phyloP scores from a whole-genome alignment of 2,888 invertebrate genomes.

The Stenolophus ochropezus region DNA sequence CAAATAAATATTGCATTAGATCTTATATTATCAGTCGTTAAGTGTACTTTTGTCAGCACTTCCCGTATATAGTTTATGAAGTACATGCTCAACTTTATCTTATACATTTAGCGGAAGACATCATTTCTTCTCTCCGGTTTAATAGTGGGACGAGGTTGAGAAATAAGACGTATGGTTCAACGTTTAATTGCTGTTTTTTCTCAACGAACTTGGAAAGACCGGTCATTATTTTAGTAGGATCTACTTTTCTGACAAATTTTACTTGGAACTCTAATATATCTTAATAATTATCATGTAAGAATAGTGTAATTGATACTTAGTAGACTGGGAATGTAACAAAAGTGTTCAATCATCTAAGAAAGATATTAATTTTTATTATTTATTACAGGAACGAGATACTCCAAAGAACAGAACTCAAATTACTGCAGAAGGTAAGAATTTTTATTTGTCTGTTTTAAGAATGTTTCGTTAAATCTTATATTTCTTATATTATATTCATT shows the following conservation, averaged over 20 bases:
- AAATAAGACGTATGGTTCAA: conserved; percentile 12
- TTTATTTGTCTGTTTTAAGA: too few relatives aligned
- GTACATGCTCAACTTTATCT: too few relatives aligned
- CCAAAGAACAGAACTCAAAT: too few relatives aligned
- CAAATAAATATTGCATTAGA: too few relatives aligned
- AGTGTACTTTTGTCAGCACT: too few relatives aligned
- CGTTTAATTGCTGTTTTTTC: conserved; percentile 24
- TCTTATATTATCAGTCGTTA: too few relatives aligned
- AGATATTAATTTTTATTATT: too few relatives aligned
- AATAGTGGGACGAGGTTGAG: conserved; percentile 10
- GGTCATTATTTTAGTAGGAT: conserved; percentile 20
- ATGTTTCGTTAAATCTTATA: too few relatives aligned
- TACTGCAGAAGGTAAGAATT: too few relatives aligned
- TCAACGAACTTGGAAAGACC: conserved; percentile 25
- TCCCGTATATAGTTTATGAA: too few relatives aligned
- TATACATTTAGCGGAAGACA: conserved; percentile 15
- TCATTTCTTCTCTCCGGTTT: not conserved
- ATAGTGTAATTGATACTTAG: conserved; percentile 24
- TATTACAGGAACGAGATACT: too few relatives aligned
- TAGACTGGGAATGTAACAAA: not conserved
- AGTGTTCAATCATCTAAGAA: not conserved
- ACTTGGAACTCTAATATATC: not conserved
- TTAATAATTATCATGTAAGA: conserved; percentile 27
- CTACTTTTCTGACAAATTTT: conserved; percentile 32
- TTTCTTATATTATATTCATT: too few relatives aligned